Conservation (phyloP, 2,888 invertebrate species). For the Aphrophora alni region DNA sequence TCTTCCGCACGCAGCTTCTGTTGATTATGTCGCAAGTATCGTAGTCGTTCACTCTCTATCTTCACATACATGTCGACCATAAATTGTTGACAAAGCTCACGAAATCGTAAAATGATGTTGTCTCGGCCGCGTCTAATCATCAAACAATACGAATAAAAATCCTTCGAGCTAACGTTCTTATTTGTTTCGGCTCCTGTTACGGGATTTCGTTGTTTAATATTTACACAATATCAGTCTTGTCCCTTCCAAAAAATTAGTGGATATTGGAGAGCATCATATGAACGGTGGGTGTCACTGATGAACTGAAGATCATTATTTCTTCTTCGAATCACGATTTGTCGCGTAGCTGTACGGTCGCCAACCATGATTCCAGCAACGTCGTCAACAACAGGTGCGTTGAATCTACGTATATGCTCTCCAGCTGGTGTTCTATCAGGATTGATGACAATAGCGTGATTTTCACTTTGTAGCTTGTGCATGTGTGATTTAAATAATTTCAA, state of each 20-base stretch:
- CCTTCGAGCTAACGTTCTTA: conserved; percentile 30
- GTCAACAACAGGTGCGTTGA: conserved; percentile 46
- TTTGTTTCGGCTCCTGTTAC: conserved; percentile 24
- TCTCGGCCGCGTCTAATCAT: conserved; percentile 27
- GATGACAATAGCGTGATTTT: conserved; percentile 50
- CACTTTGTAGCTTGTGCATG: too few relatives aligned
- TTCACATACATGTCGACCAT: conserved; percentile 55
- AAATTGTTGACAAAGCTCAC: conserved; percentile 45
- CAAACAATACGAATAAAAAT: not conserved
- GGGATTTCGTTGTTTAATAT: too few relatives aligned
- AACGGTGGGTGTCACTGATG: conserved; percentile 53
- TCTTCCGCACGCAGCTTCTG: conserved; percentile 3
- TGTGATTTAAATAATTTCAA: too few relatives aligned
- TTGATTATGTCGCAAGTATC: conserved; percentile 49
- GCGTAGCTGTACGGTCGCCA: conserved; percentile 34
- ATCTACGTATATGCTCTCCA: conserved; percentile 52
- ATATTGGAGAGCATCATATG: too few relatives aligned
- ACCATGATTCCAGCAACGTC: conserved; percentile 52
- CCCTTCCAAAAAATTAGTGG: too few relatives aligned
- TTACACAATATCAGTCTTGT: not conserved
- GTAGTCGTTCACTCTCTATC: conserved; percentile 54
- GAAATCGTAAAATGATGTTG: conserved; percentile 27
- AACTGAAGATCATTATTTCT: not conserved
- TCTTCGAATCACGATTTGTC: too few relatives aligned
- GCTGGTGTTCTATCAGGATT: conserved; percentile 51